Conservation (phyloP, 2,888 invertebrate genomes). For the Nudaria mundana region DNA sequence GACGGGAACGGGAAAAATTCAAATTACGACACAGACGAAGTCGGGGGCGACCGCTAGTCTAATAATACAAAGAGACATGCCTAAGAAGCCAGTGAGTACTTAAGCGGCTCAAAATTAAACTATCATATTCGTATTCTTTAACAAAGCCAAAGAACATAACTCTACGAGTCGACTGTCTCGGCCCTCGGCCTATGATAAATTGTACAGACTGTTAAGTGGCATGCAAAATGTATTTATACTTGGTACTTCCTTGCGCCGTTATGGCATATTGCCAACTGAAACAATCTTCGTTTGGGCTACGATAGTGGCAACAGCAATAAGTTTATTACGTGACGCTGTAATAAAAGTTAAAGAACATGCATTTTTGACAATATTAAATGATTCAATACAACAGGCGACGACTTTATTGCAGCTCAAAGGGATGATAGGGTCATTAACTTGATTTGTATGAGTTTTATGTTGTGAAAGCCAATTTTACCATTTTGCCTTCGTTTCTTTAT, state of each 20-base stretch:
- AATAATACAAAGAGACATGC: too few species aligned
- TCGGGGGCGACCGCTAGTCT: too few species aligned
- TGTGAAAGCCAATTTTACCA: not conserved
- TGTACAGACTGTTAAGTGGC: constrained; percentile 72
- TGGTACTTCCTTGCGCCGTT: constrained; percentile 76
- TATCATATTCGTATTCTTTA: constrained; percentile 17
- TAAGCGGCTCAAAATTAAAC: constrained; percentile 18
- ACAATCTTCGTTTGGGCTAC: constrained; percentile 70
- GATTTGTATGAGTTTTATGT: constrained; percentile 14
- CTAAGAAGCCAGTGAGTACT: too few species aligned
- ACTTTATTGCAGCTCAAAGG: constrained; percentile 19
- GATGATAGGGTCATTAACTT: constrained; percentile 23
- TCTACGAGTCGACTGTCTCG: constrained; percentile 44
- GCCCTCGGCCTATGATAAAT: constrained; percentile 59
- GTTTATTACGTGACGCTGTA: constrained; percentile 65
- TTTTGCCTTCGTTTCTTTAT: not conserved
- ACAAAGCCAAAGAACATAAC: constrained; percentile 29
- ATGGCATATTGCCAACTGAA: constrained; percentile 76
- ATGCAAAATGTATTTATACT: constrained; percentile 79
- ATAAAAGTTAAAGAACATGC: constrained; percentile 60
- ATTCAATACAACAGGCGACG: constrained; percentile 15
- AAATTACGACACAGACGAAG: too few species aligned
- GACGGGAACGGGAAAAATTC: too few species aligned
- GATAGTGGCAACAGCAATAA: constrained; percentile 62
- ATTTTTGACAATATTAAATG: constrained; percentile 25